A percentile compares a stretch with the other conserved stretches of the same genome.
phyloP scores from a whole-genome alignment of 2,888 invertebrate species.

The Melieria crassipennis region DNA sequence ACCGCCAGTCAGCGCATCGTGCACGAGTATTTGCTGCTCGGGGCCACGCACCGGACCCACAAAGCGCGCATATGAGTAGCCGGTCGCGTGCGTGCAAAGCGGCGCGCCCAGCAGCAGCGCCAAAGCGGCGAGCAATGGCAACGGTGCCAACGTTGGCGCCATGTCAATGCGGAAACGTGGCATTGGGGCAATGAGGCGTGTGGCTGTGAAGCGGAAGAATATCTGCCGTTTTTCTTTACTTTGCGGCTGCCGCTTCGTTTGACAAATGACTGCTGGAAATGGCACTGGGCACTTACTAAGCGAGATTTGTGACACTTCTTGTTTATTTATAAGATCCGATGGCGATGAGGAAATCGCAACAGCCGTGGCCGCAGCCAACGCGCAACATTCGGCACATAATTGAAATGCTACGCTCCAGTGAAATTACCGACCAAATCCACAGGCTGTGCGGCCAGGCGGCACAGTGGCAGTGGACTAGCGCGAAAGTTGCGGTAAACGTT shows the following conservation, averaged over 20 bases:
- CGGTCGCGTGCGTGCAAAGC: constrained; percentile 59
- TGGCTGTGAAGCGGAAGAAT: no score
- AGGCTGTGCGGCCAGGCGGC: background rate
- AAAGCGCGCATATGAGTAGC: constrained; percentile 78
- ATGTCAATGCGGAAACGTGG: constrained; percentile 31
- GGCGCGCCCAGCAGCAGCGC: constrained; percentile 38
- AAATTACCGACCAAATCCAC: constrained; percentile 3
- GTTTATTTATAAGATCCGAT: constrained; percentile 54
- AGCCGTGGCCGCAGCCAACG: constrained; percentile 10
- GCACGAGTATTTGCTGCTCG: constrained; percentile 61
- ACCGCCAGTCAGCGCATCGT: constrained; percentile 60
- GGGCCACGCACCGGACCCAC: constrained; percentile 79
- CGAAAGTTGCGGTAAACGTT: background rate
- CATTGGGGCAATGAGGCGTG: constrained; percentile 9
- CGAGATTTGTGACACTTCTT: constrained; percentile 55
- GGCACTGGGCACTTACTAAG: constrained; percentile 47
- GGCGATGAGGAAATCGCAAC: constrained; percentile 20
- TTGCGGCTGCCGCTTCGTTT: no score
- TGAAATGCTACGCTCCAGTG: constrained; percentile 24
- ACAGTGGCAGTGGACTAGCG: background rate
- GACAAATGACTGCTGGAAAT: no score
- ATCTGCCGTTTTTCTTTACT: no score
- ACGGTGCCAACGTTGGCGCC: constrained; percentile 16
- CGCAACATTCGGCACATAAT: constrained; percentile 25
- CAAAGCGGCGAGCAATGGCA: constrained; percentile 6